phyloP scores from a whole-genome alignment of 2,113 vertebrate species.

The Glareola pratincola region DNA sequence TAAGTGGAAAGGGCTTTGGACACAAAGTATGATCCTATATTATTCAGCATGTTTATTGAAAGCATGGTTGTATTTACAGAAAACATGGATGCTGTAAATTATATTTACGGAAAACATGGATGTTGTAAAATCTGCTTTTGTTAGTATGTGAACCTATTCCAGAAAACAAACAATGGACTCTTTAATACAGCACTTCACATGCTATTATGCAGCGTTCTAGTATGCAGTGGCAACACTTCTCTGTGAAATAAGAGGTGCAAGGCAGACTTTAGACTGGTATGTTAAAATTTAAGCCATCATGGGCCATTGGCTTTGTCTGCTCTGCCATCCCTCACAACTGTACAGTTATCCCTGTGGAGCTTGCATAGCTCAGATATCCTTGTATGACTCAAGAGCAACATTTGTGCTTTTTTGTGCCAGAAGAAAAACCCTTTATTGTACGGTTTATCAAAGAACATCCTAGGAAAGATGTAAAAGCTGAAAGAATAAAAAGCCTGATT shows the following conservation, averaged over 20 bases:
- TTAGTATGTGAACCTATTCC: not conserved
- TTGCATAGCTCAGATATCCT: not conserved
- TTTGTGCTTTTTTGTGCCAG: not conserved
- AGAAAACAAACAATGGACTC: not conserved
- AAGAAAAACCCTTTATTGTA: not conserved
- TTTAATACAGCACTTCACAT: rapidly evolving
- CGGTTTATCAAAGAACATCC: not conserved
- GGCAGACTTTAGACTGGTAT: not conserved
- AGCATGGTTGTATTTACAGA: not conserved
- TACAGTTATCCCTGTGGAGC: not conserved
- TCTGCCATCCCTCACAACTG: not conserved
- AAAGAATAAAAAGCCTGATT: not conserved
- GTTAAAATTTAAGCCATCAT: not conserved
- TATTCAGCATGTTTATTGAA: not conserved
- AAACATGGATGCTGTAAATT: not conserved
- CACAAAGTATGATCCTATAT: not conserved
- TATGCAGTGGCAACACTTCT: not conserved
- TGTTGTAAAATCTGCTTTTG: not conserved
- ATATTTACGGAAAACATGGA: not conserved
- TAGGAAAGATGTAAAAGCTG: not conserved
- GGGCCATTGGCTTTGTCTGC: not conserved
- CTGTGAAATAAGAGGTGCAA: not conserved
- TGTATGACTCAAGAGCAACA: not conserved
- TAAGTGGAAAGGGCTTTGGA: not conserved
- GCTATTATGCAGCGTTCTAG: not conserved